Conservation (phyloP, 2,113 vertebrate genomes). For the Periophthalmodon schlosseri region DNA sequence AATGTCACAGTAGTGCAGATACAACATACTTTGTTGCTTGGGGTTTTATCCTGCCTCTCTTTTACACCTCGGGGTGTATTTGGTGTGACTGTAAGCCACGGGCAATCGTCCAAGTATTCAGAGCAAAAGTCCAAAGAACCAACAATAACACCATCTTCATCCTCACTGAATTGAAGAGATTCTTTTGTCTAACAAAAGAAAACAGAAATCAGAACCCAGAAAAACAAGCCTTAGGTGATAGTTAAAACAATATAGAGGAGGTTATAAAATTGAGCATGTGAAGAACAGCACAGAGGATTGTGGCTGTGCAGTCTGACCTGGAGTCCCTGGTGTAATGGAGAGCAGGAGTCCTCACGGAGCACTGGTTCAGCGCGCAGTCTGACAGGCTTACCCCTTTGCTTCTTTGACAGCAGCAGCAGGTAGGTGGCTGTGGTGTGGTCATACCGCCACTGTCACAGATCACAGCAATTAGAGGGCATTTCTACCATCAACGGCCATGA, state of each 20-base stretch:
- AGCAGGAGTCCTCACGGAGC: conserved; percentile 26
- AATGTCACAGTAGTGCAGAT: background rate
- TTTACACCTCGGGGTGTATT: conserved; percentile 46
- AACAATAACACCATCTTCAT: conserved; percentile 50
- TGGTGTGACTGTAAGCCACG: conserved; percentile 27
- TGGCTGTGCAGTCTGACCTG: conserved; percentile 69
- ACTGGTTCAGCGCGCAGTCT: conserved; percentile 64
- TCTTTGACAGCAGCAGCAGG: conserved; percentile 89
- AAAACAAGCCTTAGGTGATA: background rate
- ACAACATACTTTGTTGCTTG: conserved; percentile 39
- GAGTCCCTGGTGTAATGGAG: conserved; percentile 50
- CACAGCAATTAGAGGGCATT: conserved; percentile 1
- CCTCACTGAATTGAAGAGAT: conserved; percentile 62
- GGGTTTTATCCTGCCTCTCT: conserved; percentile 38
- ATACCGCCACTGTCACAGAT: conserved; percentile 84
- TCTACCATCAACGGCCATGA: conserved; percentile 1
- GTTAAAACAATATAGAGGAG: background rate
- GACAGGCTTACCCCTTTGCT: conserved; percentile 82
- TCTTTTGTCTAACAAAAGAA: conserved; percentile 64
- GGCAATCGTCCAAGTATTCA: conserved; percentile 68
- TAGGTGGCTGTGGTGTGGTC: conserved; percentile 90
- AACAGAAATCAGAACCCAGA: background rate
- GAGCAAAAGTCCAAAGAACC: conserved; percentile 73
- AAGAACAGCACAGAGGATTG: background rate
- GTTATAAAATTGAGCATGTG: conserved; percentile 8